Percentiles rank a stretch among this genome's conserved stretches.
phyloP scores from a whole-genome alignment of 2,797 vertebrate genomes.

The Galagoides demidoff region DNA sequence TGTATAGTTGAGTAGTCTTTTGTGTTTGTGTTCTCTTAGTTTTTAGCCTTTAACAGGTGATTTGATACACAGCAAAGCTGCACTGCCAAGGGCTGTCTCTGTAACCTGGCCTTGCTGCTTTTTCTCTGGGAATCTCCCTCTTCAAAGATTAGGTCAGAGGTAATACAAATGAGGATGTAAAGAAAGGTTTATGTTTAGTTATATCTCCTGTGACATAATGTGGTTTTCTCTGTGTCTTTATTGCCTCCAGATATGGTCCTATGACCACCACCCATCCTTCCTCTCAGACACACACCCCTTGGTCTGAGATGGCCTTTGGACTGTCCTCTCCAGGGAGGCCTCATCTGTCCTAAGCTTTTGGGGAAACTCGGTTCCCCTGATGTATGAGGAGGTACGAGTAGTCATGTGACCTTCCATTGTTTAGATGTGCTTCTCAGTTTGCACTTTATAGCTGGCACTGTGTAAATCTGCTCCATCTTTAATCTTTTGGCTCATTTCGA shows the following conservation, averaged over 20 bases:
- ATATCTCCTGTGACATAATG: neutral
- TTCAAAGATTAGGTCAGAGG: neutral
- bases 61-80: neutral
- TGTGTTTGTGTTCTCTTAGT: neutral
- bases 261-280: rapidly evolving
- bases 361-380: neutral
- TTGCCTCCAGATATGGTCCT: neutral
- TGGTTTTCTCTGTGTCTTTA: neutral
- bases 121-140: neutral
- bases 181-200: neutral
- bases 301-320: neutral
- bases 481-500: neutral
- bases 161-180: neutral
- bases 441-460: neutral
- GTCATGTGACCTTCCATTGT: neutral
- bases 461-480: neutral
- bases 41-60: neutral
- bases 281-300: neutral
- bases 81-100: neutral
- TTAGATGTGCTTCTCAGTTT: neutral
- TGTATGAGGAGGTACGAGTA: neutral
- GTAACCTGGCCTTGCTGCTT: neutral
- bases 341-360: neutral
- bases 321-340: rapidly evolving
- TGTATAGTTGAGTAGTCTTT: neutral